These are phyloP conservation scores for Platycheirus albimanus DNA, from an alignment of 2,888 invertebrate species.

Conservation along the genomic window DNA sequence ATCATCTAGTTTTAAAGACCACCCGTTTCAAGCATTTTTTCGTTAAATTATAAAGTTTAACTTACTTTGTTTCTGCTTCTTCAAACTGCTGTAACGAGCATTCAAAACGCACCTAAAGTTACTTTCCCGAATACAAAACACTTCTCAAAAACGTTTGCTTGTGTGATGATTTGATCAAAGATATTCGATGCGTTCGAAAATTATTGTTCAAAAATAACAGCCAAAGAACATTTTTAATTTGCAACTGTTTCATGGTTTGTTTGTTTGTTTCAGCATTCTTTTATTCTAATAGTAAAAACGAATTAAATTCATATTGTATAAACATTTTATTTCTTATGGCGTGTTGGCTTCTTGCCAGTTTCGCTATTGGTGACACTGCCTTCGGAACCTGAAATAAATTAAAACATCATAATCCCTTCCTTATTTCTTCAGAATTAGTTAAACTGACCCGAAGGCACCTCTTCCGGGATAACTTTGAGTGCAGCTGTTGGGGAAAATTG, in stretches of 20 bases:
- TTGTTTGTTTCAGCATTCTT: neutral
- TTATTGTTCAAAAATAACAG: neutral
- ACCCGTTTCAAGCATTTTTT: too few relatives aligned
- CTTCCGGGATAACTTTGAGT: constrained; percentile 76
- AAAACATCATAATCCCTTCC: neutral
- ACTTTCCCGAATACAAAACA: too few relatives aligned
- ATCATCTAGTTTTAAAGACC: too few relatives aligned
- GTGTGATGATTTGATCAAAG: too few relatives aligned
- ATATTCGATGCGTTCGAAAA: too few relatives aligned
- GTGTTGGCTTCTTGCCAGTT: constrained; percentile 23
- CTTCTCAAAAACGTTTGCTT: too few relatives aligned
- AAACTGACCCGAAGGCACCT: constrained; percentile 69
- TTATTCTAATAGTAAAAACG: constrained; percentile 17
- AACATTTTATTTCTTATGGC: constrained; percentile 45
- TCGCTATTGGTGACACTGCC: constrained; percentile 42
- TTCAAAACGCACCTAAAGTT: too few relatives aligned
- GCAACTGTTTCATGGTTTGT: neutral
- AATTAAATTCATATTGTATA: constrained; percentile 15
- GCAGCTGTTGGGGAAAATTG: constrained; percentile 73
- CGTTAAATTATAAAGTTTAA: too few relatives aligned
- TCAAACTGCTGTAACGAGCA: too few relatives aligned
- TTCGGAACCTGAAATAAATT: constrained; percentile 35
- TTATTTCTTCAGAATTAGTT: neutral
- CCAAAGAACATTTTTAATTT: neutral
- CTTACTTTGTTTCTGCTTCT: too few relatives aligned